Conservation (phyloP, 2,888 invertebrate genomes). For the Oxytorus armatus region DNA sequence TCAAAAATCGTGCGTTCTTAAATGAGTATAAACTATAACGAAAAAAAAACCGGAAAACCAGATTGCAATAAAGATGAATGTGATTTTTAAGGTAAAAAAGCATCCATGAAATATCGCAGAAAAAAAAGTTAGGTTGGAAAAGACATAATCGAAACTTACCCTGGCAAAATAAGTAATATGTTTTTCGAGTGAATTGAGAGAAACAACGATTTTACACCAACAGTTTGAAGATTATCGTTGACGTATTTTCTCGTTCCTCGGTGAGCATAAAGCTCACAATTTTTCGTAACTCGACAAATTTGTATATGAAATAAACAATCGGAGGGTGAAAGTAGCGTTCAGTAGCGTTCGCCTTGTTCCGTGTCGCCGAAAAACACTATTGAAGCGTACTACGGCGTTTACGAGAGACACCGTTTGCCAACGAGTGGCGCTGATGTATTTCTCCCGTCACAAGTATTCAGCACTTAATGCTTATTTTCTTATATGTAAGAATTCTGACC, state of each 20-base stretch:
- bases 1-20: neutral
- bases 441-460: neutral
- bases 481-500: too few relatives aligned
- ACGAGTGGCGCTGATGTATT: constrained; percentile 13
- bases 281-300: neutral
- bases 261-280: neutral
- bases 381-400: neutral
- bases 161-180: neutral
- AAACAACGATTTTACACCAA: neutral
- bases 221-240: neutral
- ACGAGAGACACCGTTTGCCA: neutral
- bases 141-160: neutral
- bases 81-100: neutral
- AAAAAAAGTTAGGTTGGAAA: constrained; percentile 16
- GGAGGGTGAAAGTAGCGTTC: neutral
- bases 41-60: neutral
- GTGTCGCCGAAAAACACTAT: neutral
- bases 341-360: neutral
- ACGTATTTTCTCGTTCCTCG: neutral
- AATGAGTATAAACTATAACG: neutral
- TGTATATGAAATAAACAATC: neutral
- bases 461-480: neutral
- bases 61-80: neutral
- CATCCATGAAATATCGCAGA: neutral
- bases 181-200: neutral